These are phyloP conservation scores for Meiosimyza decipiens DNA, from an alignment of 2,888 invertebrate genomes.

Conservation along the genomic window DNA sequence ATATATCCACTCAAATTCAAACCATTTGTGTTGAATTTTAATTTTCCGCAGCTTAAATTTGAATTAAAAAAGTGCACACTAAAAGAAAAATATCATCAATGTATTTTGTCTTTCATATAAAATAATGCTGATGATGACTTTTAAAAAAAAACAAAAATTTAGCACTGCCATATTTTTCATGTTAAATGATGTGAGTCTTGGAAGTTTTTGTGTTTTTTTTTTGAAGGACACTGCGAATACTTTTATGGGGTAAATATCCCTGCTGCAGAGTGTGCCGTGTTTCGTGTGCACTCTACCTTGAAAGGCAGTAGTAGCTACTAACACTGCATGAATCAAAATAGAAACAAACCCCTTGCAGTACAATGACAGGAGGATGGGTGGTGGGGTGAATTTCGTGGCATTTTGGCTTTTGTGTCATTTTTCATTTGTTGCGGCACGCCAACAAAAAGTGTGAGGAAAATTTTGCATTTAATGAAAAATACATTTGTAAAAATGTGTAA, in stretches of 20 bases:
- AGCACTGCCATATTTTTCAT: constrained; percentile 20
- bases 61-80: too few relatives aligned
- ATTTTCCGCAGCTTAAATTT: constrained; percentile 1
- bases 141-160: constrained; percentile 42
- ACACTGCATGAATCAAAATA: constrained; percentile 28
- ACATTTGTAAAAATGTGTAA: too few relatives aligned
- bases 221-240: constrained; percentile 13
- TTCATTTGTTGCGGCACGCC: constrained; percentile 51
- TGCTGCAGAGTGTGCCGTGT: constrained; percentile 42
- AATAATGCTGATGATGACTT: constrained; percentile 59
- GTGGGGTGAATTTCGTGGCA: constrained; percentile 44
- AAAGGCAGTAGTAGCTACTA: constrained; percentile 35
- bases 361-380: neutral
- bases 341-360: constrained; percentile 26
- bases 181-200: constrained; percentile 32
- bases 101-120: constrained; percentile 30
- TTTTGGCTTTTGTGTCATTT: constrained; percentile 59
- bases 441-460: too few relatives aligned
- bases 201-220: neutral
- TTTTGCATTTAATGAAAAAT: too few relatives aligned
- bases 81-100: too few relatives aligned
- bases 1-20: neutral
- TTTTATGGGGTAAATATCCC: constrained; percentile 26
- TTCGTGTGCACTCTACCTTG: constrained; percentile 45
- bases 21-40: neutral